phyloP scores from a whole-genome alignment of 2,888 invertebrate species.

The Melanargia galathea region DNA sequence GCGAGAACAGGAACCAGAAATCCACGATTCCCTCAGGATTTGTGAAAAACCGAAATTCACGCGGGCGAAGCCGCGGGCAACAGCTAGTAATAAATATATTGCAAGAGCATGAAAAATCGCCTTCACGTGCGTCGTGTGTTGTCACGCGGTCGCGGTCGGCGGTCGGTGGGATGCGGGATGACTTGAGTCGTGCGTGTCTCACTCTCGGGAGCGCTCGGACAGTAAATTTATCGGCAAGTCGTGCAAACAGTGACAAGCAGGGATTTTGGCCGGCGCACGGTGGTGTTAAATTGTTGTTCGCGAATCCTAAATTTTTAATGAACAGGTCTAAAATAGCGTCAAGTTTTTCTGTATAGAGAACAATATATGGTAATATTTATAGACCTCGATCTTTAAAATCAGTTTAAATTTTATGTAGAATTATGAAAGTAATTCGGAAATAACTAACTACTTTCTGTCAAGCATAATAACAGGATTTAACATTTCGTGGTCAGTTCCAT shows the following conservation, averaged over 20 bases:
- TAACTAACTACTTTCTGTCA: too few species aligned
- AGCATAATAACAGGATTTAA: too few species aligned
- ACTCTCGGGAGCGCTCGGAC: constrained; percentile 61
- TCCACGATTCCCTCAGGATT: too few species aligned
- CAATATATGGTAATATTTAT: not conserved
- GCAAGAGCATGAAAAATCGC: constrained; percentile 29
- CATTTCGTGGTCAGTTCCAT: too few species aligned
- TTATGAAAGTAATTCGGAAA: too few species aligned
- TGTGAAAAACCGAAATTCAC: too few species aligned
- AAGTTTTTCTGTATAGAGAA: not conserved
- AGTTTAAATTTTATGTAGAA: too few species aligned
- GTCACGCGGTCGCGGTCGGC: constrained; percentile 40
- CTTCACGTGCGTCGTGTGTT: constrained; percentile 28
- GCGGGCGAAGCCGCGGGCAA: too few species aligned
- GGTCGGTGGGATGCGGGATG: too few species aligned
- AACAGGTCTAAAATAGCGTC: not conserved
- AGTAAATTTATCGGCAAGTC: constrained; percentile 76
- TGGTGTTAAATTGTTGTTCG: not conserved
- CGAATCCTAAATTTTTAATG: not conserved
- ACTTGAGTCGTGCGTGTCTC: constrained; percentile 60
- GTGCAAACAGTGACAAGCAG: constrained; percentile 77
- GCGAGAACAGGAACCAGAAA: too few species aligned
- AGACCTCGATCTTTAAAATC: too few species aligned
- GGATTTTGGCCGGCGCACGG: constrained; percentile 51
- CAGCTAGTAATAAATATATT: constrained; percentile 9